These are phyloP conservation scores for Alethe castanea DNA, from an alignment of 2,113 vertebrate species.

Conservation along the genomic window DNA sequence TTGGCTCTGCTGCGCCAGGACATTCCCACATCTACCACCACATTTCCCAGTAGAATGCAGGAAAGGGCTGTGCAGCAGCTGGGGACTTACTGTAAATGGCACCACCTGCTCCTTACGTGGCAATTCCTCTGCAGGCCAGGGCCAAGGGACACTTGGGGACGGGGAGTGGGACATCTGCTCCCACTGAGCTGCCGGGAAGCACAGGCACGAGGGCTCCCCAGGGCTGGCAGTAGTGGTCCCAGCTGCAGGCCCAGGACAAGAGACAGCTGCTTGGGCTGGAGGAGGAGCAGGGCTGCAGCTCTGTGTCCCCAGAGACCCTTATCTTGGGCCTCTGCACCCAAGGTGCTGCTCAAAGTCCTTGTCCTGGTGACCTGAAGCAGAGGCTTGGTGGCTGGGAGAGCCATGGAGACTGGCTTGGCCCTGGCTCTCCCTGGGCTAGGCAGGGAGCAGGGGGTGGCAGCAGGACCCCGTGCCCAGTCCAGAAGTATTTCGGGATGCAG, in stretches of 20 bases:
- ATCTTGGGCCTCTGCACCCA: neutral
- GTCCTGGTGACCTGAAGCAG: neutral
- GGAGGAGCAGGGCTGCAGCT: neutral
- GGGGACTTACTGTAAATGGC: conserved; percentile 69
- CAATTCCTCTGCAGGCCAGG: neutral
- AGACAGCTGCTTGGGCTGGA: neutral
- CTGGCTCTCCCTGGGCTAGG: neutral
- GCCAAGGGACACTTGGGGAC: neutral
- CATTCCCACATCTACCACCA: neutral
- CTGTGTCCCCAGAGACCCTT: rapidly evolving
- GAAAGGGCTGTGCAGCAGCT: conserved; percentile 3
- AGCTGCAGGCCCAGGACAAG: rapidly evolving
- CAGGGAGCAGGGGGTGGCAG: neutral
- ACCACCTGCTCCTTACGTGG: conserved; percentile 56
- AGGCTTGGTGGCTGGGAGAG: rapidly evolving
- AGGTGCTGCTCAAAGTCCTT: neutral
- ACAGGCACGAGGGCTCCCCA: neutral
- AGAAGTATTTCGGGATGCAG: neutral
- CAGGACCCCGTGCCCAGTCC: neutral
- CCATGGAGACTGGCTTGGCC: neutral
- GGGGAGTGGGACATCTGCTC: neutral
- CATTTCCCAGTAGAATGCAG: neutral
- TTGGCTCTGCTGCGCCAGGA: neutral
- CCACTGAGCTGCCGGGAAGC: neutral
- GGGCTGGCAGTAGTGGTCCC: neutral